These are phyloP conservation scores for Papilio protenor DNA, from an alignment of 2,888 invertebrate species.

Conservation along the genomic window DNA sequence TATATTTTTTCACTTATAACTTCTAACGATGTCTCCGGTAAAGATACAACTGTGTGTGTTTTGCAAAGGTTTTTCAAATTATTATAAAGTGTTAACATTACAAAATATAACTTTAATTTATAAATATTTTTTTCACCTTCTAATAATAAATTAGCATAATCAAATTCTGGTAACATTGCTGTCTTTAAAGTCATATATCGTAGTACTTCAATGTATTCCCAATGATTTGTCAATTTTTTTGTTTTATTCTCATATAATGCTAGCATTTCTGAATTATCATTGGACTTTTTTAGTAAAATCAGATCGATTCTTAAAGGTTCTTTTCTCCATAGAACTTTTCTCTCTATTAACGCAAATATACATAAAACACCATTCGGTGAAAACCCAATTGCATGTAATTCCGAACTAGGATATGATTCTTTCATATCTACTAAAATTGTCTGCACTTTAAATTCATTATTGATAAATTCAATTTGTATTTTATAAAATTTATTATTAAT, in stretches of 20 bases:
- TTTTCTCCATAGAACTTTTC: slow-evolving; percentile 63
- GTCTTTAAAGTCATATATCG: slow-evolving; percentile 65
- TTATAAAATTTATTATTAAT: slow-evolving; percentile 64
- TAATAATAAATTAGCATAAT: slow-evolving; percentile 57
- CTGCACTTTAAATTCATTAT: slow-evolving; percentile 50
- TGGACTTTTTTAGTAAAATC: slow-evolving; percentile 54
- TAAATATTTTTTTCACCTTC: slow-evolving; percentile 60
- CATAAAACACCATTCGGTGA: slow-evolving; percentile 62
- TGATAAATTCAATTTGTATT: slow-evolving; percentile 51
- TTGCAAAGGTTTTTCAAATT: slow-evolving; percentile 57
- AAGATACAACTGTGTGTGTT: slow-evolving; percentile 46
- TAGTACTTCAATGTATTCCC: slow-evolving; percentile 70
- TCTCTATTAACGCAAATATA: slow-evolving; percentile 58
- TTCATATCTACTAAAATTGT: slow-evolving; percentile 58
- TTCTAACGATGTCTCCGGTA: slow-evolving; percentile 65
- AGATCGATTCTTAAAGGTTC: slow-evolving; percentile 59
- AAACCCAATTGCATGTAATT: slow-evolving; percentile 60
- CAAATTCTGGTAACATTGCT: slow-evolving; percentile 60
- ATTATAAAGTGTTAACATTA: slow-evolving; percentile 58
- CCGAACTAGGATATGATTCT: slow-evolving; percentile 58
- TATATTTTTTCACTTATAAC: slow-evolving; percentile 66
- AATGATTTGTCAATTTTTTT: slow-evolving; percentile 60
- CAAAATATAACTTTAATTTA: slow-evolving; percentile 67
- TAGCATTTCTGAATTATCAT: slow-evolving; percentile 52
- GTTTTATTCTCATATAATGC: slow-evolving; percentile 62